Percentiles rank a stretch among this genome's conserved stretches.
Evolutionary conservation across 2,113 vertebrate genomes (phyloP).

Genomic region (Amia ocellicauda): DNA sequence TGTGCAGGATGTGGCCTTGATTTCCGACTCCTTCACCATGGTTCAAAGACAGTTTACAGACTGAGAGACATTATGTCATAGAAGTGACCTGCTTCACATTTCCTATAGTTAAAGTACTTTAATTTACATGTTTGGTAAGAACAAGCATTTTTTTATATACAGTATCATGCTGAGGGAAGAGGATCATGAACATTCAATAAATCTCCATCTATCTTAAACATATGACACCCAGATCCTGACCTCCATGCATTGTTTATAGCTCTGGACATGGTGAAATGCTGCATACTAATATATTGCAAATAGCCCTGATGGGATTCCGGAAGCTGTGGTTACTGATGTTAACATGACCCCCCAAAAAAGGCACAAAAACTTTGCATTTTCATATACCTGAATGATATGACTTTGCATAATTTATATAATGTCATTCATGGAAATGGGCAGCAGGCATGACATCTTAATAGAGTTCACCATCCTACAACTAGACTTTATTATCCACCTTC

Average conservation of each 20-base stretch:
- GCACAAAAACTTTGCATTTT: slow-evolving; percentile 55
- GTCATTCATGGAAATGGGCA: slow-evolving; percentile 67
- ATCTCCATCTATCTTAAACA: slow-evolving; percentile 18
- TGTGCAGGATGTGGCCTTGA: no score
- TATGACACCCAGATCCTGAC: slow-evolving; percentile 29
- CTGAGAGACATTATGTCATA: no score
- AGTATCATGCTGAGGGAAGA: no score
- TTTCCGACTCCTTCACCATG: no score
- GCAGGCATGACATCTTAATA: slow-evolving; percentile 67
- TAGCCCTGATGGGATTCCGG: slow-evolving; percentile 43
- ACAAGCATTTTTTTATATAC: no score
- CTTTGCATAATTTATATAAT: slow-evolving; percentile 75
- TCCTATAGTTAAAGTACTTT: no score
- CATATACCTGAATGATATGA: slow-evolving; percentile 62
- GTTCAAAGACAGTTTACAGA: no score
- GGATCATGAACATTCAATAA: no score
- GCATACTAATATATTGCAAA: slow-evolving; percentile 39
- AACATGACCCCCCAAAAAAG: no score
- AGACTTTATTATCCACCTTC: slow-evolving; percentile 52
- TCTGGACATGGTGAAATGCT: slow-evolving; percentile 39
- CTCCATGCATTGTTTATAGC: slow-evolving; percentile 37
- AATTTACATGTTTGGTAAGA: no score
- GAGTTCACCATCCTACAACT: slow-evolving; percentile 56
- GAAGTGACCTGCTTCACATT: no score
- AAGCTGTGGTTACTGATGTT: slow-evolving; percentile 46